Conservation (phyloP, 2,113 vertebrate species). For the Haemorhous mexicanus region DNA sequence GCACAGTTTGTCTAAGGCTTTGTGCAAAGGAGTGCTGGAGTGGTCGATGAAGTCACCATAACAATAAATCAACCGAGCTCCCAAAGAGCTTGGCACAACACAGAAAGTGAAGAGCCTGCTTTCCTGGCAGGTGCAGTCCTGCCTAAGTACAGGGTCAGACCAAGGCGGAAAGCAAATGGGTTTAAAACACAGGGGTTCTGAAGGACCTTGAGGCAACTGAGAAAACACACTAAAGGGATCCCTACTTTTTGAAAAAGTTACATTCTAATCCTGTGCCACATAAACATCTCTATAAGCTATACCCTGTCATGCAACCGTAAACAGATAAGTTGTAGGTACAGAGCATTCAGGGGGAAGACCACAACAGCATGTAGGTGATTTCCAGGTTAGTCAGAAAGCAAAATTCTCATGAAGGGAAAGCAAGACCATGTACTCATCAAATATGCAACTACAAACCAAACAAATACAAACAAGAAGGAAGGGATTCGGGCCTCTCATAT, state of each 20-base stretch:
- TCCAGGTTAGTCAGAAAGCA: background rate
- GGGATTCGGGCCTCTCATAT: background rate
- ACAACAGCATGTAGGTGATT: background rate
- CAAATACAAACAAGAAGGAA: background rate
- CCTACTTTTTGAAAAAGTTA: background rate
- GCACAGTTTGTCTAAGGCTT: background rate
- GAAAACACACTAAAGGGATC: background rate
- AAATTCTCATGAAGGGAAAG: background rate
- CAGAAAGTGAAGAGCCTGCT: background rate
- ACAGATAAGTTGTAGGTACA: background rate
- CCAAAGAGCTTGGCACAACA: background rate
- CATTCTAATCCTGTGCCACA: background rate
- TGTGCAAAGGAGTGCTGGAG: background rate
- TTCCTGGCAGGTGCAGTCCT: background rate
- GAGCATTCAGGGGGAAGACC: background rate
- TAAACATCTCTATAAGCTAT: background rate
- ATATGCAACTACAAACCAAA: background rate
- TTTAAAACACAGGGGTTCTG: background rate
- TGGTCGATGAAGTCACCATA: accelerated
- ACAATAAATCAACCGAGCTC: background rate
- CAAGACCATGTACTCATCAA: background rate
- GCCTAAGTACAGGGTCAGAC: background rate
- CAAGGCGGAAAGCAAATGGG: background rate
- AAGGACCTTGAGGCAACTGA: background rate
- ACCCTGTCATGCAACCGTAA: accelerated